A percentile compares a stretch with the other conserved stretches of the same genome.
Evolutionary conservation across 2,888 invertebrate species (phyloP).

Genomic region (Lasioglossum villosulum): DNA sequence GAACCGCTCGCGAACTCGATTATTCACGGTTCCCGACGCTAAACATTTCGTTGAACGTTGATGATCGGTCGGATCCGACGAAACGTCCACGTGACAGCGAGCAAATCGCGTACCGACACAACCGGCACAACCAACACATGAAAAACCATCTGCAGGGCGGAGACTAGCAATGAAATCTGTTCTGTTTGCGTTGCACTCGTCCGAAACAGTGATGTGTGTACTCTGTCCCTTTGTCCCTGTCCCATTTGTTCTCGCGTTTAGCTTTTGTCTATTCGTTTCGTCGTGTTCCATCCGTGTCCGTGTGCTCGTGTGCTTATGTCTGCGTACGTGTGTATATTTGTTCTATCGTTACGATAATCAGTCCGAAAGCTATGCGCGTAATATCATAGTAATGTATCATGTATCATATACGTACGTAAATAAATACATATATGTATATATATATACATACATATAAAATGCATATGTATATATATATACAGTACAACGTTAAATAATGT

Average conservation of each 20-base stretch:
- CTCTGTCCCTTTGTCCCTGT: constrained; percentile 29
- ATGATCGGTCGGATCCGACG: constrained; percentile 26
- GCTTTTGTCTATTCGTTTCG: constrained; percentile 20
- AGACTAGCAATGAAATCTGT: constrained; percentile 43
- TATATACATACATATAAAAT: constrained; percentile 64
- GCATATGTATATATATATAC: constrained; percentile 59
- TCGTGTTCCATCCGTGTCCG: background rate
- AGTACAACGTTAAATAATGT: constrained; percentile 63
- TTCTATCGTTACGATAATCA: constrained; percentile 80
- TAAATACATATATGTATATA: constrained; percentile 66
- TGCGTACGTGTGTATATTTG: constrained; percentile 20
- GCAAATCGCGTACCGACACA: constrained; percentile 25
- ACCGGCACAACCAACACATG: constrained; percentile 44
- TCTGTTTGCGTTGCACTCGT: constrained; percentile 61
- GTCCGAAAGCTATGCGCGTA: constrained; percentile 83
- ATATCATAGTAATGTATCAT: constrained; percentile 74
- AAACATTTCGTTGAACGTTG: background rate
- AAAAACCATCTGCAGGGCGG: constrained; percentile 11
- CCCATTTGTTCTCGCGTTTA: constrained; percentile 21
- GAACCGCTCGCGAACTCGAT: constrained; percentile 5
- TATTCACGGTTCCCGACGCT: background rate
- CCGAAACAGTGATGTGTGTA: constrained; percentile 33
- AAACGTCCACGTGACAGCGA: constrained; percentile 17
- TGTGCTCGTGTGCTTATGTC: background rate
- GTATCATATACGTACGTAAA: constrained; percentile 72